phyloP scores from a whole-genome alignment of 2,797 vertebrate genomes.

The Falco novaeseelandiae region DNA sequence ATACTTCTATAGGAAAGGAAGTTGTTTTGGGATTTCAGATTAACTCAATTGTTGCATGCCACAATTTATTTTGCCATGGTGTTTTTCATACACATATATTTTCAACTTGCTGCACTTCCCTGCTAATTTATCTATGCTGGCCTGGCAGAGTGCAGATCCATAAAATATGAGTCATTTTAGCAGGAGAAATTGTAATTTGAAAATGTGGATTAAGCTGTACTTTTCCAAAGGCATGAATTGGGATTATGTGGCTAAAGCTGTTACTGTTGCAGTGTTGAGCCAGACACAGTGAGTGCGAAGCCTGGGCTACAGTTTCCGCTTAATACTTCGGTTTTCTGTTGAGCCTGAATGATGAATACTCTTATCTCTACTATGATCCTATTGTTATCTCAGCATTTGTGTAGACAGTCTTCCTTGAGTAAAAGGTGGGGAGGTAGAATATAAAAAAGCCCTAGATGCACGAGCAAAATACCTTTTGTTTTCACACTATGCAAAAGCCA shows the following conservation, averaged over 20 bases:
- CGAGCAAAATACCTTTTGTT: background rate
- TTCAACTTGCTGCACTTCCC: background rate
- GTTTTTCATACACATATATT: background rate
- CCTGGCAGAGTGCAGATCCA: background rate
- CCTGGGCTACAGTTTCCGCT: background rate
- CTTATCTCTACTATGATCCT: background rate
- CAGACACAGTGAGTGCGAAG: background rate
- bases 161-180: background rate
- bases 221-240: background rate
- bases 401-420: background rate
- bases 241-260: background rate
- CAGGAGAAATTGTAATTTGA: background rate
- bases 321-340: background rate
- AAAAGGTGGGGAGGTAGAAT: background rate
- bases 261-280: background rate
- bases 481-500: background rate
- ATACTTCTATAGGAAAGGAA: background rate
- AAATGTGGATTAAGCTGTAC: background rate
- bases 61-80: background rate
- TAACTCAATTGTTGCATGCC: background rate
- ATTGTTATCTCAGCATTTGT: background rate
- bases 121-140: background rate
- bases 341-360: background rate
- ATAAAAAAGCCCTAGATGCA: background rate
- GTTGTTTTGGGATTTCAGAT: background rate